A percentile compares a stretch with the other conserved stretches of the same genome.
Conservation (phyloP, 2,113 vertebrate genomes). For the Xyliphius kryptos region DNA sequence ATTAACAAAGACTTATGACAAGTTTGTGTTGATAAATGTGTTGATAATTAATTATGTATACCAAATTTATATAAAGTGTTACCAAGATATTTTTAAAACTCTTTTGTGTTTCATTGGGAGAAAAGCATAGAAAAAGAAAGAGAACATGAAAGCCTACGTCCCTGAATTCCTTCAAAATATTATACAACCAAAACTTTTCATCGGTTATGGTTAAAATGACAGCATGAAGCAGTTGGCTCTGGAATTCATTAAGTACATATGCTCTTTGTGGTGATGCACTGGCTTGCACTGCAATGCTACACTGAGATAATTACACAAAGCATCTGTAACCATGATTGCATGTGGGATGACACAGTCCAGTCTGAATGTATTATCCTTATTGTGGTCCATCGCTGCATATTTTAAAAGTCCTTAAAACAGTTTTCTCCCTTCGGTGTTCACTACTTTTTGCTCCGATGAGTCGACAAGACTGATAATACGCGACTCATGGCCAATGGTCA, state of each 20-base stretch:
- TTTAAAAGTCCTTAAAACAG: conserved; percentile 2
- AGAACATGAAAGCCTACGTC: no score
- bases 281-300: conserved; percentile 1
- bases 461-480: neutral
- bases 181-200: neutral
- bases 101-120: no score
- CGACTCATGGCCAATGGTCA: neutral
- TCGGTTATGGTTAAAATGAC: conserved; percentile 3
- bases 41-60: no score
- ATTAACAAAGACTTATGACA: no score
- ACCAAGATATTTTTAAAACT: no score
- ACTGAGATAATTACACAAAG: neutral
- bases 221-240: neutral
- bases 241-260: conserved; percentile 8
- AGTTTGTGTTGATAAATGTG: no score
- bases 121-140: neutral
- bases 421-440: neutral
- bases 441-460: neutral
- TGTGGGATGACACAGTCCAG: conserved; percentile 21
- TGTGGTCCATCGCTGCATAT: conserved; percentile 13
- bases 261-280: neutral
- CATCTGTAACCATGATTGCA: conserved; percentile 12
- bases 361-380: conserved; percentile 11
- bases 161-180: neutral
- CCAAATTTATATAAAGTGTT: no score